A percentile compares a stretch with the other conserved stretches of the same genome.
Conservation (phyloP, 2,113 vertebrate genomes). For the Rhipidura dahli region DNA sequence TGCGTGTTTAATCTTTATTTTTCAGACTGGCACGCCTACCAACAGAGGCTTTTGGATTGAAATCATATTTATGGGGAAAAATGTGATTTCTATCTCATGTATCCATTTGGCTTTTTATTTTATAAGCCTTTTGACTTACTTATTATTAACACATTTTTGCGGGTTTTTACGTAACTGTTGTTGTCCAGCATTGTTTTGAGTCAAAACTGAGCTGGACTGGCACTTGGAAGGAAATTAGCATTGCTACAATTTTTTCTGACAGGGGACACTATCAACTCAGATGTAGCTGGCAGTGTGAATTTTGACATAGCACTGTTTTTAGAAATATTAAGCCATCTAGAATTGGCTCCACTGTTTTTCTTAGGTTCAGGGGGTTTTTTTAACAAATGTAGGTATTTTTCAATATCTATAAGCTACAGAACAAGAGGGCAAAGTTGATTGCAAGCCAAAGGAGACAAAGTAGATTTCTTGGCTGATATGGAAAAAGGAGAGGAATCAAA, state of each 20-base stretch:
- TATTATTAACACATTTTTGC: conserved; percentile 56
- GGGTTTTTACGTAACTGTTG: conserved; percentile 39
- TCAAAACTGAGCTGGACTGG: background rate
- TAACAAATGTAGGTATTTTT: background rate
- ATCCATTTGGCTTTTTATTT: conserved; percentile 29
- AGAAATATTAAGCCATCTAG: background rate
- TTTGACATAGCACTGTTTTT: background rate
- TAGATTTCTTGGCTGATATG: background rate
- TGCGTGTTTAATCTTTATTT: background rate
- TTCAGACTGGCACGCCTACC: background rate
- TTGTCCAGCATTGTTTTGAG: background rate
- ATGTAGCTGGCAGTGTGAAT: background rate
- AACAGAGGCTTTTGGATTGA: conserved; percentile 42
- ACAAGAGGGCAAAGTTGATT: background rate
- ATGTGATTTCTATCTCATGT: conserved; percentile 36
- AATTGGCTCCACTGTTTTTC: background rate
- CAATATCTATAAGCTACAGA: background rate
- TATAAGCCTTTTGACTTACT: conserved; percentile 49
- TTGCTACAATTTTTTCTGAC: background rate
- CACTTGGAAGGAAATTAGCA: background rate
- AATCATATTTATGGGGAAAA: conserved; percentile 47
- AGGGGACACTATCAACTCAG: background rate
- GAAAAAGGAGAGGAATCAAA: background rate
- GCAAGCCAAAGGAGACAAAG: background rate
- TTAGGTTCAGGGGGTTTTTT: background rate